Percentiles rank a stretch among this genome's conserved stretches.
These are phyloP conservation scores for Paramormyrops hopkinsi DNA, from an alignment of 2,797 vertebrate species.

Conservation along the genomic window DNA sequence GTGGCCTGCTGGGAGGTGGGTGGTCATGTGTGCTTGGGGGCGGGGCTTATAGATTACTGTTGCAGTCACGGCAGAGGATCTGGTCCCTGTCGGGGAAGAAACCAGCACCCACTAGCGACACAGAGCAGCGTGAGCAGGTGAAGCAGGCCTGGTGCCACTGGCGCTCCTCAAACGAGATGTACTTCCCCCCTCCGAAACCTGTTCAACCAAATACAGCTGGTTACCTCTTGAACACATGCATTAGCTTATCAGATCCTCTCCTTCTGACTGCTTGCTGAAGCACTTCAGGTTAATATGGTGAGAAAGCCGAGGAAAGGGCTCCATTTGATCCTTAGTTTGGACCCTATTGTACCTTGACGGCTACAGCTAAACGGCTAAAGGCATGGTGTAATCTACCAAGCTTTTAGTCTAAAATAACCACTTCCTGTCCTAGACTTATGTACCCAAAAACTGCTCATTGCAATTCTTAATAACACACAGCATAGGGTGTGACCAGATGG, in stretches of 20 bases:
- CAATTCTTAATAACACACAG: slow-evolving; percentile 57
- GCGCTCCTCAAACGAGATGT: slow-evolving; percentile 96
- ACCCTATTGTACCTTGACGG: neutral
- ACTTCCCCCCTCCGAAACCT: slow-evolving; percentile 96
- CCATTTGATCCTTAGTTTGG: neutral
- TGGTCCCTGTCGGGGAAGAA: slow-evolving; percentile 88
- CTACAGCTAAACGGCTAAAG: neutral
- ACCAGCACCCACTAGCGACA: slow-evolving; percentile 87
- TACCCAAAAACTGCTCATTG: neutral
- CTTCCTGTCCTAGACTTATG: neutral
- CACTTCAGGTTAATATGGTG: neutral
- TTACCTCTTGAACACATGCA: neutral
- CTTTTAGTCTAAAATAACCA: neutral
- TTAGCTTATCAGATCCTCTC: neutral
- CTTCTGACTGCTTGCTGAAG: neutral
- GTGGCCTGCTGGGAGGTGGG: neutral
- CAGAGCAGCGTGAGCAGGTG: slow-evolving; percentile 88
- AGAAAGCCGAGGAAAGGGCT: neutral
- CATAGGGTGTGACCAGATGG: slow-evolving; percentile 61
- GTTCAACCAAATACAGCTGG: slow-evolving; percentile 47
- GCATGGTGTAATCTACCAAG: neutral
- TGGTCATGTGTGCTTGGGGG: neutral
- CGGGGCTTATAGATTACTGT: slow-evolving; percentile 69
- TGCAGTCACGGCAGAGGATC: slow-evolving; percentile 92
- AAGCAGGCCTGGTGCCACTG: slow-evolving; percentile 98